Evolutionary conservation across 1,140 invertebrate species (phyloP).

Genomic region (Pygmarrhopalites habei): DNA sequence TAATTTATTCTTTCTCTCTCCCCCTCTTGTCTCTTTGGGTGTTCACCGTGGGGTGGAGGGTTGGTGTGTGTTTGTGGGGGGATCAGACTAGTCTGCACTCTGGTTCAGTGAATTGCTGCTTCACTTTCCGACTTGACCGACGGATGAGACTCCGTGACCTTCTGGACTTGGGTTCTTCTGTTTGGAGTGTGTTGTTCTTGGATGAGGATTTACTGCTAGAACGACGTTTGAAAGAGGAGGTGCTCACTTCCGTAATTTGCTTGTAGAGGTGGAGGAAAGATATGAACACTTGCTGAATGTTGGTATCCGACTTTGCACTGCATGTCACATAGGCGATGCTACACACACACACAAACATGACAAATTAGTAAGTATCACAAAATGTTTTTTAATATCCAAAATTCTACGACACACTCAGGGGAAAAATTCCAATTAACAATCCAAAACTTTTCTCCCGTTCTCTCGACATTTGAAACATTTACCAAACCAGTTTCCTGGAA

Average conservation of each 20-base stretch:
- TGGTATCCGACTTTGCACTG: slow-evolving; percentile 4
- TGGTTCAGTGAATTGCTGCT: slow-evolving; percentile 46
- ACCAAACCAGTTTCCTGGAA: no score
- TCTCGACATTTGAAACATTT: no score
- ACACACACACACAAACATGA: no score
- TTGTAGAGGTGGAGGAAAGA: slow-evolving; percentile 13
- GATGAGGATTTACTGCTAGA: slow-evolving; percentile 6
- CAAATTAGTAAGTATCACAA: no score
- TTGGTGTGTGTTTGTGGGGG: no score
- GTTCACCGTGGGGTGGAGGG: no score
- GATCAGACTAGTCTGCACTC: slow-evolving; percentile 1
- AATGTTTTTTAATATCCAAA: no score
- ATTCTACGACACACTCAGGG: no score
- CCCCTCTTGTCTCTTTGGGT: no score
- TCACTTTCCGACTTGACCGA: slow-evolving; percentile 63
- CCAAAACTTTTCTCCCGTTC: no score
- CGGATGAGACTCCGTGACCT: slow-evolving; percentile 60
- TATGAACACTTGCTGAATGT: slow-evolving; percentile 11
- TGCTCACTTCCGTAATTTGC: slow-evolving; percentile 12
- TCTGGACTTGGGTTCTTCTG: slow-evolving; percentile 10
- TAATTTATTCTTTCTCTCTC: no score
- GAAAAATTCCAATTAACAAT: no score
- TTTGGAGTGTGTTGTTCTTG: slow-evolving; percentile 5
- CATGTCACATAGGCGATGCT: not conserved
- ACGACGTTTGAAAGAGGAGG: slow-evolving; percentile 2